Evolutionary conservation across 2,797 vertebrate species (phyloP).

Genomic region (Manis javanica): DNA sequence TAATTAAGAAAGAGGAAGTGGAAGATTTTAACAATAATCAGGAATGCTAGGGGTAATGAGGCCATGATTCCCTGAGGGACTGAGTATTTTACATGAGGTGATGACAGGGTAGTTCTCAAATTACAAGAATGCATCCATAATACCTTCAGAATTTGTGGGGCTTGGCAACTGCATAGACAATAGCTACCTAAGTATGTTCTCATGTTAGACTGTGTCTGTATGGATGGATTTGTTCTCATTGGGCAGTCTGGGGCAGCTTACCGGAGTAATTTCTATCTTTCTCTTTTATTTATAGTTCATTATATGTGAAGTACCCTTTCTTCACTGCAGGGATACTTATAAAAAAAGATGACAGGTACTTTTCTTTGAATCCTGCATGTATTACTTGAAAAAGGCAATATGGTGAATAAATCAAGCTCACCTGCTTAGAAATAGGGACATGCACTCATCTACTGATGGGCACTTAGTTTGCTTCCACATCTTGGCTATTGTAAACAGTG

Average conservation of each 20-base stretch:
- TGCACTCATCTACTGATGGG: background rate
- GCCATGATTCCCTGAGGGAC: background rate
- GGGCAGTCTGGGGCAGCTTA: background rate
- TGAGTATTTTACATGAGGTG: background rate
- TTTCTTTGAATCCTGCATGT: background rate
- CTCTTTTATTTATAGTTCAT: background rate
- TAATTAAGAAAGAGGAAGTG: background rate
- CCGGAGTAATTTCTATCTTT: background rate
- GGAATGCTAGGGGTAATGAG: background rate
- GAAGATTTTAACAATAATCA: background rate
- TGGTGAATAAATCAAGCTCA: background rate
- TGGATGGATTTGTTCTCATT: background rate
- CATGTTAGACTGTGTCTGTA: background rate
- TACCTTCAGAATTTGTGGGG: background rate
- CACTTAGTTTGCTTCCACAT: no score
- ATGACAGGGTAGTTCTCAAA: background rate
- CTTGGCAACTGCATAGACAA: background rate
- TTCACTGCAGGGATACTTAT: background rate
- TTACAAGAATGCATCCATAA: background rate
- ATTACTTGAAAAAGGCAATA: background rate
- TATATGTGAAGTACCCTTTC: background rate
- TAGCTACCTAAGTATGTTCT: background rate
- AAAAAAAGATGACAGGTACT: background rate
- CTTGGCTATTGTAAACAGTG: no score
- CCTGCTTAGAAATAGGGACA: background rate